phyloP scores from a whole-genome alignment of 1,140 invertebrate species.

The Chironomus tepperi region DNA sequence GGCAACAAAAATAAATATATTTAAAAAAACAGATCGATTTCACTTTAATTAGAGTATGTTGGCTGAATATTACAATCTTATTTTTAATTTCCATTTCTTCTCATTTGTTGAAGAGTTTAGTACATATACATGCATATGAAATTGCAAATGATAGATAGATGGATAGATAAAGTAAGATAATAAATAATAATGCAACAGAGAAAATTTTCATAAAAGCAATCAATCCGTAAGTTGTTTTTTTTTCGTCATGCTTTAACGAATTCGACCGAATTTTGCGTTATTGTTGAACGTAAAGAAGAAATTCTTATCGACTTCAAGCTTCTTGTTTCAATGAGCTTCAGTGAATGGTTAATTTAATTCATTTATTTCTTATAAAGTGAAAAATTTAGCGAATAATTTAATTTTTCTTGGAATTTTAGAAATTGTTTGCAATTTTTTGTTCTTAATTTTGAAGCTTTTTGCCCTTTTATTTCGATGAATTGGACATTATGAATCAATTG shows the following conservation, averaged over 20 bases:
- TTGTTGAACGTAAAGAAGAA: background rate
- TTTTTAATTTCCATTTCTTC: background rate
- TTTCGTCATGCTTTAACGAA: background rate
- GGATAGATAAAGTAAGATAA: background rate
- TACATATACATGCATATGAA: background rate
- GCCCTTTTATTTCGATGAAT: no score
- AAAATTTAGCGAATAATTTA: no score
- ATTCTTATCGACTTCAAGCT: background rate
- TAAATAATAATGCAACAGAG: background rate
- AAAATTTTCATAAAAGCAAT: slow-evolving; percentile 2
- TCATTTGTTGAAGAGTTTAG: background rate
- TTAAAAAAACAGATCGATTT: background rate
- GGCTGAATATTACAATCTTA: background rate
- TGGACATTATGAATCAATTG: no score
- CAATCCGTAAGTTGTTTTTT: background rate
- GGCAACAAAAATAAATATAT: background rate
- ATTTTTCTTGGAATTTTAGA: no score
- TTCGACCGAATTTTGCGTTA: background rate
- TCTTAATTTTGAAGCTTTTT: no score
- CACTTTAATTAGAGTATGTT: slow-evolving; percentile 13
- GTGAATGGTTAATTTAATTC: no score
- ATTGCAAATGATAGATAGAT: background rate
- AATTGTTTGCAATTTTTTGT: no score
- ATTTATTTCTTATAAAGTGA: no score
- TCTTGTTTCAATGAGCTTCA: no score